These are phyloP conservation scores for Teinopalpus imperialis DNA, from an alignment of 2,888 invertebrate genomes.

Conservation along the genomic window DNA sequence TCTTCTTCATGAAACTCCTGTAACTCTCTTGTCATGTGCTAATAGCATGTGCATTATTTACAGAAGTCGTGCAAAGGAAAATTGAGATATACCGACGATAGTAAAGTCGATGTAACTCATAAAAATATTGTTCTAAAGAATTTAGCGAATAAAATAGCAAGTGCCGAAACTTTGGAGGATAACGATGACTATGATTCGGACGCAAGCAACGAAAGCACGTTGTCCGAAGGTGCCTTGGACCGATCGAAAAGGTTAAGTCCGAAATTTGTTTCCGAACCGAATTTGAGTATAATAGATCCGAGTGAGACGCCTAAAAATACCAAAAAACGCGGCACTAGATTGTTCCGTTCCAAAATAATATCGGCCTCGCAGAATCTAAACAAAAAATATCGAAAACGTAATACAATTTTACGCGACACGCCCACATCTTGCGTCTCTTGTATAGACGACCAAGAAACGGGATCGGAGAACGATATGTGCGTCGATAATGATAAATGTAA, in stretches of 20 bases:
- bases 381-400: constrained; percentile 69
- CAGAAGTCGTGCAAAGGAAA: constrained; percentile 69
- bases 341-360: constrained; percentile 67
- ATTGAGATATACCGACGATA: constrained; percentile 57
- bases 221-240: constrained; percentile 69
- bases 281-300: constrained; percentile 61
- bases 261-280: constrained; percentile 76
- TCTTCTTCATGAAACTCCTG: constrained; percentile 24
- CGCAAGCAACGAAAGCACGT: constrained; percentile 66
- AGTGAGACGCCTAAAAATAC: constrained; percentile 68
- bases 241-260: constrained; percentile 63
- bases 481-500: constrained; percentile 38
- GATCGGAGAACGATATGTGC: constrained; percentile 44
- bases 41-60: constrained; percentile 53
- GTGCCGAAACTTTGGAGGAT: constrained; percentile 60
- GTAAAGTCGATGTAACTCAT: constrained; percentile 65
- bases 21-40: constrained; percentile 38
- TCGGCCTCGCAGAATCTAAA: constrained; percentile 55
- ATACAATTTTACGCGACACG: constrained; percentile 50
- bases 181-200: constrained; percentile 65
- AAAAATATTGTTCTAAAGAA: constrained; percentile 73
- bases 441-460: constrained; percentile 65
- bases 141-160: constrained; percentile 69
- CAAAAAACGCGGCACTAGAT: constrained; percentile 57
- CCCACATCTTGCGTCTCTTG: constrained; percentile 71